Evolutionary conservation across 1,140 invertebrate genomes (phyloP).

Genomic region (Brevipalpus yothersi): DNA sequence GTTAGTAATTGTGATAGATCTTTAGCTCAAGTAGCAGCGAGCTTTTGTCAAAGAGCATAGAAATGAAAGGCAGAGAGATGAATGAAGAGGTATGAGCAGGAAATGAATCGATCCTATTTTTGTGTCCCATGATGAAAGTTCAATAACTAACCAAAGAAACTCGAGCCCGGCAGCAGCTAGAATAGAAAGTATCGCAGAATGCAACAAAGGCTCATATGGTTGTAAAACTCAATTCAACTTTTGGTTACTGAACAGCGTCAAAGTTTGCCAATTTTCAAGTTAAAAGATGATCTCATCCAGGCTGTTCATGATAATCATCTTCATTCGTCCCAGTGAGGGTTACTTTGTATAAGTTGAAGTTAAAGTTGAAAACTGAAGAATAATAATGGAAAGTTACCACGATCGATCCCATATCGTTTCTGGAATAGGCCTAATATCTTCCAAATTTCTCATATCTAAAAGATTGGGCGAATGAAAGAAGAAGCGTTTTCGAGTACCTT

Average conservation of each 20-base stretch:
- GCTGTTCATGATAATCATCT: constrained; percentile 80
- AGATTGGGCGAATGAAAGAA: constrained; percentile 98
- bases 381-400: constrained; percentile 98
- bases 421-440: constrained; percentile 96
- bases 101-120: constrained; percentile 84
- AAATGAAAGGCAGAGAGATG: constrained; percentile 77
- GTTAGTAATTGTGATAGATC: constrained; percentile 98
- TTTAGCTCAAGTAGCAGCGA: constrained; percentile 83
- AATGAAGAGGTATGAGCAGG: constrained; percentile 54
- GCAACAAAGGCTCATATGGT: constrained; percentile 89
- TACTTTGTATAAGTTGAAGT: constrained; percentile 91
- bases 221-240: constrained; percentile 88
- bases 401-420: constrained; percentile 96
- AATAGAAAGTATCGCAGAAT: constrained; percentile 95
- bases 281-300: constrained; percentile 60
- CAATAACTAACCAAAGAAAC: constrained; percentile 51
- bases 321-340: constrained; percentile 97
- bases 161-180: constrained; percentile 70
- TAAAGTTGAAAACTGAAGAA: constrained; percentile 97
- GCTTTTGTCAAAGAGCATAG: constrained; percentile 86
- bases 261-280: constrained; percentile 70
- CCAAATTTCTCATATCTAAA: constrained; percentile 88
- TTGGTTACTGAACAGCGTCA: constrained; percentile 87
- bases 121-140: constrained; percentile 28
- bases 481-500: constrained; percentile 86